These are phyloP conservation scores for Sebastolobus alascanus DNA, from an alignment of 2,797 vertebrate species.

Conservation along the genomic window DNA sequence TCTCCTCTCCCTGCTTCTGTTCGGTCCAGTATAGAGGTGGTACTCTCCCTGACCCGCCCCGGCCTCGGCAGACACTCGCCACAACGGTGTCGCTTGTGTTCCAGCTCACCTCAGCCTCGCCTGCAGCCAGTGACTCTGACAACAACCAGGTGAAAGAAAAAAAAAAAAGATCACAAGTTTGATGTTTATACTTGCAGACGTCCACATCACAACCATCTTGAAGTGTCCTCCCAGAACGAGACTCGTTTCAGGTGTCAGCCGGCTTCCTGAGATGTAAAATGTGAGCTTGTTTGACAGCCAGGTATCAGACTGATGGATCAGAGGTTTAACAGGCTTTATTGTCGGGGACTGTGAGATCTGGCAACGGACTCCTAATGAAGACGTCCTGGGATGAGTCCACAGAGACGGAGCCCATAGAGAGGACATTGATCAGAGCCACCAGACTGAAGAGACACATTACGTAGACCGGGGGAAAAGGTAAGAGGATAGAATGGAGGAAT, in stretches of 20 bases:
- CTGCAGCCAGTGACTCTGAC: constrained; percentile 2
- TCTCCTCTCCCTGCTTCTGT: background rate
- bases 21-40: constrained; percentile 7
- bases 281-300: constrained; percentile 32
- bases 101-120: constrained; percentile 9
- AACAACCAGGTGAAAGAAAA: background rate
- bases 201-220: background rate
- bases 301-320: constrained; percentile 52
- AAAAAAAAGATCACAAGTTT: constrained; percentile 1
- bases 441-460: constrained; percentile 56
- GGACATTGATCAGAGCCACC: constrained; percentile 64
- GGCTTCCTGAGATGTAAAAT: constrained; percentile 36
- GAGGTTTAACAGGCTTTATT: constrained; percentile 55
- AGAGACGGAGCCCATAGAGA: constrained; percentile 41
- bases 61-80: background rate
- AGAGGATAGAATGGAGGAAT: constrained; percentile 43
- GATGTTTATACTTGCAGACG: background rate
- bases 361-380: constrained; percentile 53
- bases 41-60: constrained; percentile 25
- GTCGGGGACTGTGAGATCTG: constrained; percentile 36
- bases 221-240: background rate
- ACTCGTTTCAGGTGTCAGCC: background rate
- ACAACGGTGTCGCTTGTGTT: background rate
- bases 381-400: constrained; percentile 52
- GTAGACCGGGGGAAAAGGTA: constrained; percentile 14